phyloP scores from a whole-genome alignment of 1,140 invertebrate genomes.

The Palaemon carinicauda region DNA sequence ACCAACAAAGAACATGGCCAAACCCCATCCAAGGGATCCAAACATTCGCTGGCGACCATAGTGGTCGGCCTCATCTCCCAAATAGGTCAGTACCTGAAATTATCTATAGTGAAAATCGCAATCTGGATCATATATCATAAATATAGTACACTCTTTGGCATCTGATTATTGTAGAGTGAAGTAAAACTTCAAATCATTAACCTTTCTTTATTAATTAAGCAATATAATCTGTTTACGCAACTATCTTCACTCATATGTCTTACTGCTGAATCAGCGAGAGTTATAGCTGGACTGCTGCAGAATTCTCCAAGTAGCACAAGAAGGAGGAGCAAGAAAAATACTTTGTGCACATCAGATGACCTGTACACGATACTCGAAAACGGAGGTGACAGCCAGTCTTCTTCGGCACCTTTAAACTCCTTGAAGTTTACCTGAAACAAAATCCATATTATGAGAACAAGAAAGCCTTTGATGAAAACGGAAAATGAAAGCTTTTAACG shows the following conservation, averaged over 20 bases:
- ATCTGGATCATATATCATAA: too few relatives aligned
- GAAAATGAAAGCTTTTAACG: too few relatives aligned
- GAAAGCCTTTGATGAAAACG: background rate
- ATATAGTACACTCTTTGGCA: too few relatives aligned
- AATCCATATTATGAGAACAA: background rate
- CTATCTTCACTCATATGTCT: background rate
- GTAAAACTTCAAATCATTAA: background rate
- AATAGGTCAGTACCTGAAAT: constrained; percentile 74
- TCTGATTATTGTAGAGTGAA: background rate
- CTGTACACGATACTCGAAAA: constrained; percentile 93
- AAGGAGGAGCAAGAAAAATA: constrained; percentile 92
- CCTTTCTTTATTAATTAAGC: too few relatives aligned
- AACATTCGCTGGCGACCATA: constrained; percentile 99
- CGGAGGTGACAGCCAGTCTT: constrained; percentile 85
- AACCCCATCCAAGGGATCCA: constrained; percentile 95
- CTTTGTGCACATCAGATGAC: constrained; percentile 89
- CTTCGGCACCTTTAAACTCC: constrained; percentile 67
- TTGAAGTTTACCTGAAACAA: constrained; percentile 68
- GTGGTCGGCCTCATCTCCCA: constrained; percentile 87
- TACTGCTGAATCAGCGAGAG: constrained; percentile 94
- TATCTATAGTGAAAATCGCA: background rate
- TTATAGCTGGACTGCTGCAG: constrained; percentile 95
- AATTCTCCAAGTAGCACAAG: constrained; percentile 97
- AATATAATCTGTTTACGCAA: too few relatives aligned
- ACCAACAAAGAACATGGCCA: constrained; percentile 98